Evolutionary conservation across 2,888 invertebrate genomes (phyloP).

Genomic region (Drosophila putrida): DNA sequence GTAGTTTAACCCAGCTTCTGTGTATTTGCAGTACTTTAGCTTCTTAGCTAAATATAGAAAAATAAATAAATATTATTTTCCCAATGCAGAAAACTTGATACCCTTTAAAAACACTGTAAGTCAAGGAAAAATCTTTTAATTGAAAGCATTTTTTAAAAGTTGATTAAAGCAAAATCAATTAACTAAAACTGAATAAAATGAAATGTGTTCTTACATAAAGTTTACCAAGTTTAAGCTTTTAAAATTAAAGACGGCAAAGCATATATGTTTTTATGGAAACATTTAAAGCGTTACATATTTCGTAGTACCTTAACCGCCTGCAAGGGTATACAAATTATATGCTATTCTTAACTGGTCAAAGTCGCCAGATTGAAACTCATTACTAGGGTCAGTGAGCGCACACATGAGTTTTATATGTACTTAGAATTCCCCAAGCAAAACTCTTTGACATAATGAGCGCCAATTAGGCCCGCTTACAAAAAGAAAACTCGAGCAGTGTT

Average conservation of each 20-base stretch:
- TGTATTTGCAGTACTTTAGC: neutral
- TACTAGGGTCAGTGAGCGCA: constrained; percentile 34
- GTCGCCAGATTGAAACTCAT: constrained; percentile 40
- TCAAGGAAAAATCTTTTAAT: too few species aligned
- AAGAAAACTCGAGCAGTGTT: constrained; percentile 14
- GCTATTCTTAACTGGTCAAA: constrained; percentile 11
- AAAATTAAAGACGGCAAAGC: too few species aligned
- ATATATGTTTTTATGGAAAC: too few species aligned
- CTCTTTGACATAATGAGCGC: constrained; percentile 76
- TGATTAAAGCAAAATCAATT: too few species aligned
- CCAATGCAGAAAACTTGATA: neutral
- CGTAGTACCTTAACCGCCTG: neutral
- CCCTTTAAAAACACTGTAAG: neutral
- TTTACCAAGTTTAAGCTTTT: too few species aligned
- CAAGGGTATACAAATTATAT: neutral
- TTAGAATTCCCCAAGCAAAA: constrained; percentile 74
- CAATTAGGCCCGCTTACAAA: constrained; percentile 73
- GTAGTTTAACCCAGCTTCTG: neutral
- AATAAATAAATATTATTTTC: neutral
- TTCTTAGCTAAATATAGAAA: neutral
- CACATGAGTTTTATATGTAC: constrained; percentile 65
- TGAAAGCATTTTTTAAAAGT: too few species aligned
- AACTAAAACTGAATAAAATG: too few species aligned
- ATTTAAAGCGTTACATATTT: neutral
- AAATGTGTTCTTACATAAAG: too few species aligned